phyloP scores from a whole-genome alignment of 2,797 vertebrate genomes.

The Delichon dasypus region DNA sequence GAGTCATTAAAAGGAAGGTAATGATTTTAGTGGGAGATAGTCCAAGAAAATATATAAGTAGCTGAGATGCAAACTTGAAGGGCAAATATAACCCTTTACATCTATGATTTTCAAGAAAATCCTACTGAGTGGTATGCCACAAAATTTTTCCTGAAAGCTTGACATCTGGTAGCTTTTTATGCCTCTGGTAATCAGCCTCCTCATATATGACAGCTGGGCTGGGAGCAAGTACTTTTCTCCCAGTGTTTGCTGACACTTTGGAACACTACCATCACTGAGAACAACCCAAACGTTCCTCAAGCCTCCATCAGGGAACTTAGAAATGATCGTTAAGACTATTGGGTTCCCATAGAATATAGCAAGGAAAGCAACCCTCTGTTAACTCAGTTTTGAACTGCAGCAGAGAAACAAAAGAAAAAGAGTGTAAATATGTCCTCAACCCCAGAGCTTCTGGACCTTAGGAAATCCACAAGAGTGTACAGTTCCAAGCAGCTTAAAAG shows the following conservation, averaged over 20 bases:
- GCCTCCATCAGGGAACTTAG: neutral
- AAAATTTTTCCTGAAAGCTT: neutral
- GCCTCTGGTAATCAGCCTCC: neutral
- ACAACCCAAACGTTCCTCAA: neutral
- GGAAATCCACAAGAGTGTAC: neutral
- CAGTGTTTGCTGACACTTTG: neutral
- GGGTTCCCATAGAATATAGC: neutral
- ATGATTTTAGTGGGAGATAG: slow-evolving; percentile 4
- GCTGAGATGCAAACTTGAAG: slow-evolving; percentile 6
- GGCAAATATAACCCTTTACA: neutral
- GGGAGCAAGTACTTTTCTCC: neutral
- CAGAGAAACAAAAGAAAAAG: neutral
- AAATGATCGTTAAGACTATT: neutral
- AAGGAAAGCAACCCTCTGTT: neutral
- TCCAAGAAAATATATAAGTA: slow-evolving; percentile 30
- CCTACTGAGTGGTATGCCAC: neutral
- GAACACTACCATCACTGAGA: neutral
- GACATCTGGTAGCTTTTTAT: neutral
- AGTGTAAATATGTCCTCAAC: neutral
- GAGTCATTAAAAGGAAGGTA: neutral
- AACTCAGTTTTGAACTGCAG: neutral
- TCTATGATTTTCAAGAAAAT: neutral
- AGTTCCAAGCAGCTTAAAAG: neutral
- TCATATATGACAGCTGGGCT: neutral
- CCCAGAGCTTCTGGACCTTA: neutral